Evolutionary conservation across 2,888 invertebrate species (phyloP).

Genomic region (Noctua comes): DNA sequence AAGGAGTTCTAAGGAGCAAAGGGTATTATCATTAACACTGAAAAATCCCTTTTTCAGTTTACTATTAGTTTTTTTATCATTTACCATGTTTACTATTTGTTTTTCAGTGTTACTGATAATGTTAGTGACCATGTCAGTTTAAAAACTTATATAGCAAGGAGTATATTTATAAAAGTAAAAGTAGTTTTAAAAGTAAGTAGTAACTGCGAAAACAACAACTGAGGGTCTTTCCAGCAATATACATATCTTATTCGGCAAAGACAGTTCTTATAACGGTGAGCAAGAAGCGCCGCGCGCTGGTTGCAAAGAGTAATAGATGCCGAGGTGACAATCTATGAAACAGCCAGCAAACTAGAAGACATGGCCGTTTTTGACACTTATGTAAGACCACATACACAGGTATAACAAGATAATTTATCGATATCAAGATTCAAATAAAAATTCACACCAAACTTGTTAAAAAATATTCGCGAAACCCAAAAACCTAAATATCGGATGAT

Average conservation of each 20-base stretch:
- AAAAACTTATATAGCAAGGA: too few species aligned
- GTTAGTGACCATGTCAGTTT: too few species aligned
- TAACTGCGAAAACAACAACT: not conserved
- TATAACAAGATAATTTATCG: not conserved
- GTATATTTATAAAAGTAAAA: not conserved
- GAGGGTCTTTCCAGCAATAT: not conserved
- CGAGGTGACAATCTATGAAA: not conserved
- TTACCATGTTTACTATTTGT: too few species aligned
- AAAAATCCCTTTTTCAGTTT: too few species aligned
- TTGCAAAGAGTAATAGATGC: not conserved
- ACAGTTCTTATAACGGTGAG: not conserved
- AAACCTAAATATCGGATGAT: conserved; percentile 54
- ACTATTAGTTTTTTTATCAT: too few species aligned
- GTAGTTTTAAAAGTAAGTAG: not conserved
- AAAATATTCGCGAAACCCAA: conserved; percentile 53
- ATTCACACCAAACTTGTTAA: conserved; percentile 41
- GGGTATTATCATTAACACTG: too few species aligned
- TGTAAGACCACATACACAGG: not conserved
- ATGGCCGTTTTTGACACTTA: not conserved
- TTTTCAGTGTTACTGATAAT: too few species aligned
- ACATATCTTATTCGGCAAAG: too few species aligned
- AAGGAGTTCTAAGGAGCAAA: not conserved
- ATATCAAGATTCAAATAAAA: conserved; percentile 10
- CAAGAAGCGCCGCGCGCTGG: not conserved
- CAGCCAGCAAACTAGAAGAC: not conserved